Evolutionary conservation across 1,140 invertebrate species (phyloP).

Genomic region (Spodoptera frugiperda): DNA sequence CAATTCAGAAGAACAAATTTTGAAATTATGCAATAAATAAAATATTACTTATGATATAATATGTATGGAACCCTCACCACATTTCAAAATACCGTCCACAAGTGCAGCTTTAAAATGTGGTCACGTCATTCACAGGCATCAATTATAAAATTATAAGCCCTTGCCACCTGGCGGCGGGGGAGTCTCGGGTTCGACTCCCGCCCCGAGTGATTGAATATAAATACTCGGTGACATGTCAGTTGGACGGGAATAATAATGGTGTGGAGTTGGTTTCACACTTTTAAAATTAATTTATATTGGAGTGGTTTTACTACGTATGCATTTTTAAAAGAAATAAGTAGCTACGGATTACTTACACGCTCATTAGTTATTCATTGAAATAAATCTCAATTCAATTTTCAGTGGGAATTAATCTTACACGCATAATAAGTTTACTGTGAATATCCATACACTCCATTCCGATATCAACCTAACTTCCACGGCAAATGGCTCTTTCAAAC

Average conservation of each 20-base stretch:
- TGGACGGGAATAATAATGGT: conserved; percentile 51
- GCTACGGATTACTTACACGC: too few species aligned
- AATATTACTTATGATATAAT: too few species aligned
- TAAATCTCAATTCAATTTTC: too few species aligned
- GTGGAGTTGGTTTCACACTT: conserved; percentile 30
- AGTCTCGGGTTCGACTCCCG: conserved; percentile 62
- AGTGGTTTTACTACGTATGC: too few species aligned
- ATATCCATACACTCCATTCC: too few species aligned
- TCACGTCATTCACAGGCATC: conserved; percentile 45
- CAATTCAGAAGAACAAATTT: too few species aligned
- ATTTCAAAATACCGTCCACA: conserved; percentile 10
- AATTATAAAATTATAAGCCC: conserved; percentile 60
- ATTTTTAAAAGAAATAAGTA: too few species aligned
- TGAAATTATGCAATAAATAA: not conserved
- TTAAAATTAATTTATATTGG: not conserved
- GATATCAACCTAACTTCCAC: not conserved
- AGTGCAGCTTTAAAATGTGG: conserved; percentile 38
- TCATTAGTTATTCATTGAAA: too few species aligned
- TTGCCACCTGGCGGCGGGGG: conserved; percentile 62
- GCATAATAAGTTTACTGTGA: too few species aligned
- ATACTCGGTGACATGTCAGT: conserved; percentile 59
- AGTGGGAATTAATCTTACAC: too few species aligned
- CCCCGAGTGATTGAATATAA: conserved; percentile 53
- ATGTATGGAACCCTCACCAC: not conserved
- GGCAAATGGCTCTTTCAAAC: not conserved